These are phyloP conservation scores for Hyaena hyaena DNA, from an alignment of 2,113 vertebrate genomes.

Conservation along the genomic window DNA sequence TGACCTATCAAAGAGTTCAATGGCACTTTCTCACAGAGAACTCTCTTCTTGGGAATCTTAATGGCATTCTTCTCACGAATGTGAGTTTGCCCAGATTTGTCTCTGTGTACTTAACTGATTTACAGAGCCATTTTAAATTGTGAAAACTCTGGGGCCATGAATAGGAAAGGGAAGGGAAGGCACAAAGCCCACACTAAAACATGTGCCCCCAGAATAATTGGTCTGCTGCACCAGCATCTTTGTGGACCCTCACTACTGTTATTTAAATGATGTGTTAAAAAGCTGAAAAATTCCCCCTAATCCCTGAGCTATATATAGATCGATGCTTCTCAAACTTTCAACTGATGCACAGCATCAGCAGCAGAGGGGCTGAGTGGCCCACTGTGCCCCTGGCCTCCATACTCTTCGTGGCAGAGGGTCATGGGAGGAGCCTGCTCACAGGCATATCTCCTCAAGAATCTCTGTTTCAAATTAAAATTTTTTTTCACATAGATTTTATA, in stretches of 20 bases:
- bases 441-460: background rate
- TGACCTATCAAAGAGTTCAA: background rate
- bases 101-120: conserved; percentile 30
- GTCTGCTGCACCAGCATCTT: background rate
- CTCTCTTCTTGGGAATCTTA: background rate
- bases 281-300: background rate
- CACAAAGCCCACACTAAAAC: background rate
- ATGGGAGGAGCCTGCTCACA: background rate
- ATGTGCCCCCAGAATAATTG: background rate
- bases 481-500: background rate
- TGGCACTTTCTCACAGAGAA: background rate
- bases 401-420: background rate
- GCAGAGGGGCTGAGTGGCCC: background rate
- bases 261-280: conserved; percentile 58
- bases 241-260: conserved; percentile 14
- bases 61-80: background rate
- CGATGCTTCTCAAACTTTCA: background rate
- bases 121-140: conserved; percentile 22
- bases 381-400: too few species aligned
- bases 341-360: background rate
- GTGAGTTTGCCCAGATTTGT: conserved; percentile 19
- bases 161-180: background rate
- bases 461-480: background rate
- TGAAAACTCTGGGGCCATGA: background rate
- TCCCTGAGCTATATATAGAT: background rate